These are phyloP conservation scores for Cottus gobio DNA, from an alignment of 2,113 vertebrate species.

Conservation along the genomic window DNA sequence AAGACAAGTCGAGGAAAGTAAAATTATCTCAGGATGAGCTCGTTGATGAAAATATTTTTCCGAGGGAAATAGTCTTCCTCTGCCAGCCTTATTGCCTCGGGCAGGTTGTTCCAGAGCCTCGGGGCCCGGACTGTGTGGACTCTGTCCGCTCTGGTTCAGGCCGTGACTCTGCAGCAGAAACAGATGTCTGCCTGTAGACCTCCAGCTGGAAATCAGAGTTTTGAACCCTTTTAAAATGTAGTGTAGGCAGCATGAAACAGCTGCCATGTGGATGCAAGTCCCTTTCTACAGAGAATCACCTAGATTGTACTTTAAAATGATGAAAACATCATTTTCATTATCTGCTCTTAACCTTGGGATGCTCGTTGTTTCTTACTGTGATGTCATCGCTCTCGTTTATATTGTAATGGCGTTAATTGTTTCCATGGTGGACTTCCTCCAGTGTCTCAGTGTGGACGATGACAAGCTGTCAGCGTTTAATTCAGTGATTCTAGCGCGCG, in stretches of 20 bases:
- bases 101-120: neutral
- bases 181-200: no score
- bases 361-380: no score
- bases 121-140: neutral
- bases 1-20: neutral
- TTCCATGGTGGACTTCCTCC: no score
- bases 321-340: no score
- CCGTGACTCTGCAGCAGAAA: no score
- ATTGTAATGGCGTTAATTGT: no score
- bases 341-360: no score
- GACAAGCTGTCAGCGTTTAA: neutral
- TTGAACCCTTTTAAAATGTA: neutral
- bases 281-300: no score
- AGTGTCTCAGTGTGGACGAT: no score
- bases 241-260: neutral
- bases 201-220: no score
- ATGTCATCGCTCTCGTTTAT: no score
- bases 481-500: neutral
- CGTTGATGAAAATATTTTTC: neutral
- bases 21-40: neutral
- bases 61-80: neutral
- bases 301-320: no score
- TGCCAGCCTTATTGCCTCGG: neutral
- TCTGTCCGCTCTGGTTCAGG: neutral
- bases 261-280: neutral